These are phyloP conservation scores for Pseudoips prasinana DNA, from an alignment of 2,888 invertebrate genomes.

Conservation along the genomic window DNA sequence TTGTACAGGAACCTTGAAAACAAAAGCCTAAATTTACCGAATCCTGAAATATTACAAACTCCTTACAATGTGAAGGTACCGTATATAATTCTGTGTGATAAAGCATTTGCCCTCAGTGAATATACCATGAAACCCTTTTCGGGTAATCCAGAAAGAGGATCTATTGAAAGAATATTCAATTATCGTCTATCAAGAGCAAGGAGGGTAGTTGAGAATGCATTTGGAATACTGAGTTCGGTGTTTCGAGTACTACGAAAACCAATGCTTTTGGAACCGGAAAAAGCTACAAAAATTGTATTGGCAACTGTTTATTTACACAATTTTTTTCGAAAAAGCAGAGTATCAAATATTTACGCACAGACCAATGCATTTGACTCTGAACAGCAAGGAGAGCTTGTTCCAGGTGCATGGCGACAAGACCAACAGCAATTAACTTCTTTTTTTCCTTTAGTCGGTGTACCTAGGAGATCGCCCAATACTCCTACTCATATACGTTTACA, in stretches of 20 bases:
- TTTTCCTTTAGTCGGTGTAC: slow-evolving; percentile 14
- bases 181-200: slow-evolving; percentile 7
- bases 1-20: slow-evolving; percentile 6
- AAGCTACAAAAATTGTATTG: slow-evolving; percentile 15
- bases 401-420: slow-evolving; percentile 16
- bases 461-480: slow-evolving; percentile 17
- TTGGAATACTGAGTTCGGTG: slow-evolving; percentile 6
- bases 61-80: slow-evolving; percentile 10
- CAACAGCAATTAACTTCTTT: slow-evolving; percentile 15
- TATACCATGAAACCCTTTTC: slow-evolving; percentile 16
- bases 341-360: slow-evolving; percentile 15
- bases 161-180: slow-evolving; percentile 10
- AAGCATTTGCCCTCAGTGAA: slow-evolving; percentile 14
- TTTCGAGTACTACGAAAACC: slow-evolving; percentile 9
- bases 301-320: slow-evolving; percentile 14
- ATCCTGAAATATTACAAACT: slow-evolving; percentile 9
- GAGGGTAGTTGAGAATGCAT: slow-evolving; percentile 9
- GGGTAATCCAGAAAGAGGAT: slow-evolving; percentile 12
- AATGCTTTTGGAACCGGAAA: slow-evolving; percentile 15
- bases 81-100: slow-evolving; percentile 12
- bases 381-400: slow-evolving; percentile 9
- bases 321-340: slow-evolving; percentile 15
- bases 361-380: slow-evolving; percentile 14
- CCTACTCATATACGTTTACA: slow-evolving; percentile 13
- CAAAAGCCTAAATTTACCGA: slow-evolving; percentile 14